Base-by-base conservation (phyloP, 2,113 vertebrate genomes). In the Synchiropus splendidus region DNA sequence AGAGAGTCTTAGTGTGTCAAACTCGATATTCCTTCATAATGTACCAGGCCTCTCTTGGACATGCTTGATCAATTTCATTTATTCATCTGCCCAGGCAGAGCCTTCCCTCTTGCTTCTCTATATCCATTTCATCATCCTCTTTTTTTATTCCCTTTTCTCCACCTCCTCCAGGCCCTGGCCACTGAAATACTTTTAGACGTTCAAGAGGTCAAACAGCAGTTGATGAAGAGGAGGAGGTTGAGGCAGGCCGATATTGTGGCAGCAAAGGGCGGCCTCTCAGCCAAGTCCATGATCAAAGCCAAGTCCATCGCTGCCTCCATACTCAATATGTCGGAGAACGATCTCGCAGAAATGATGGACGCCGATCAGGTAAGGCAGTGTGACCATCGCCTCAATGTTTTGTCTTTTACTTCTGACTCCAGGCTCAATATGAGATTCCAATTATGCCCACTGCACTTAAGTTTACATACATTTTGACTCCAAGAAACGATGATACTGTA, bases 291-390 rank as follows among this genome's bases (percentile, higher is more conserved):
- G 64, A 85, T 81, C 67, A 87, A 82, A 85, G 92, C 88, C 42
- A 89, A 91, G 65, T 84, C 81, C 52, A 71, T 93, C 54, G 91
- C 90, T 66, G 90, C 89, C 0, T 92, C 89, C 66, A 94, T 98
- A 58, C 86, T 95, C 74, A 90, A 97, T 60, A 85, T 97, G 82
- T 92, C 90, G 41, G 85, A 62, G 49, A 78, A 83, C 30, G 92
- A 94, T 74, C 81, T 96, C 9, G 84, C 86, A 1, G 85, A 92
- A 65, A 89, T 95, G 71, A 35, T 95, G 57, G 86, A 93, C 64
- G 78, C 85, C 34, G 89, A 88, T 54, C 86, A 86, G 85, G 92
- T 94, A 84, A 84, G 74, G 57, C 59, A 39, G 34, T 42, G 57
- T 45, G 44, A 74, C 58, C 31, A 10, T 15, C n/a, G 40, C 45